These are phyloP conservation scores for Pseudomyrmex concolor DNA, from an alignment of 1,140 invertebrate genomes.

Conservation along the genomic window DNA sequence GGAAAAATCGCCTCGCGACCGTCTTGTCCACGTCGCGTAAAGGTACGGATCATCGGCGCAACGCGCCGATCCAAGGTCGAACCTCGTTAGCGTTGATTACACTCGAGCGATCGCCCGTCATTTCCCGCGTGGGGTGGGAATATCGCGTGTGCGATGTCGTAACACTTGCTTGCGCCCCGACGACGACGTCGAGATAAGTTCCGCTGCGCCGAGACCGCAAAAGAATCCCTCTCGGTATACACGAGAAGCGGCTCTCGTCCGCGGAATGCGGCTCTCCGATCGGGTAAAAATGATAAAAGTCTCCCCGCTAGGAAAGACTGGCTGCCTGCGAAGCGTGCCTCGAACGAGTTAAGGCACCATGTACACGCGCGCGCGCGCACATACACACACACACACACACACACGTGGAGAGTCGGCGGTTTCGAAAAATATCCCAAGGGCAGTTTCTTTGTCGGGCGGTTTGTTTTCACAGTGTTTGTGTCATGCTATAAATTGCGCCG, in stretches of 20 bases:
- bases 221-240: neutral
- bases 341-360: no score
- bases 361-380: no score
- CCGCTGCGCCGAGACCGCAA: constrained; percentile 42
- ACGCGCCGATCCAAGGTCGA: constrained; percentile 2
- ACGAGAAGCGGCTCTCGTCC: constrained; percentile 29
- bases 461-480: no score
- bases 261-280: constrained; percentile 46
- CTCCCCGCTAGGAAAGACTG: constrained; percentile 36
- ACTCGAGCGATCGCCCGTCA: constrained; percentile 32
- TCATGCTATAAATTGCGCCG: no score
- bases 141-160: constrained; percentile 41
- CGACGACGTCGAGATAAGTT: constrained; percentile 32
- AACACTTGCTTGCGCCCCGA: constrained; percentile 6
- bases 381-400: no score
- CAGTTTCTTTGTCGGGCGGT: no score
- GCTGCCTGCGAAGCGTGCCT: constrained; percentile 9
- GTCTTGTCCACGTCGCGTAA: constrained; percentile 4
- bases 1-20: neutral
- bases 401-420: no score
- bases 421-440: neutral
- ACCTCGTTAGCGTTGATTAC: constrained; percentile 47
- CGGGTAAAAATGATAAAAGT: constrained; percentile 57
- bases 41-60: constrained; percentile 16
- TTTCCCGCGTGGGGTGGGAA: constrained; percentile 11